phyloP scores from a whole-genome alignment of 2,113 vertebrate genomes.

The Carassius auratus region DNA sequence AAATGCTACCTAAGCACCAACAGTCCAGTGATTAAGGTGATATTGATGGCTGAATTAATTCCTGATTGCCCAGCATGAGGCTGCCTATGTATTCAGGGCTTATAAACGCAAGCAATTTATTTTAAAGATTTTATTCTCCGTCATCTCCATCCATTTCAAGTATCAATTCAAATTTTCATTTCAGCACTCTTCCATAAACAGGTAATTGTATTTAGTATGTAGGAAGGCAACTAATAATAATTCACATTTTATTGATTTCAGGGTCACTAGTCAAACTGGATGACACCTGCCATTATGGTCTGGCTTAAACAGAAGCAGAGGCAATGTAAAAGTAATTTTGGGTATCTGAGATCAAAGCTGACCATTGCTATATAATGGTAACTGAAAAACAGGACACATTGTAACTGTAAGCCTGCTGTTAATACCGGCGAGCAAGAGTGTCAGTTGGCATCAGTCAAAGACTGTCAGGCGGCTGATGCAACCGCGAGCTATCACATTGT shows the following conservation, averaged over 20 bases:
- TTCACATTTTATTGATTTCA: constrained; percentile 30
- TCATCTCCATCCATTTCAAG: not conserved
- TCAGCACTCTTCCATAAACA: not conserved
- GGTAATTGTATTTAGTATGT: constrained; percentile 17
- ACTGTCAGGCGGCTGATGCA: constrained; percentile 52
- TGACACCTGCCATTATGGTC: constrained; percentile 1
- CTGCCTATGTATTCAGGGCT: constrained; percentile 6
- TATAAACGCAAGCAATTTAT: constrained; percentile 47
- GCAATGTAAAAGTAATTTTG: not conserved
- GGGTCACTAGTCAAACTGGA: constrained; percentile 21
- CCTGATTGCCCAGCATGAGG: constrained; percentile 46
- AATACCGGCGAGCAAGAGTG: constrained; percentile 44
- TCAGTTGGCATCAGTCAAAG: constrained; percentile 54
- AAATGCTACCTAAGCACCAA: constrained; percentile 48
- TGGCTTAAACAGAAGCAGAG: not conserved
- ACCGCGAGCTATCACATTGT: constrained; percentile 54
- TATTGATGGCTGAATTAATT: constrained; percentile 64
- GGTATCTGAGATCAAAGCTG: constrained; percentile 46
- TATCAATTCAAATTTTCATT: not conserved
- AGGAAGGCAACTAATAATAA: constrained; percentile 17
- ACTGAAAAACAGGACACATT: constrained; percentile 55
- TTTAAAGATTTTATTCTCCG: not conserved
- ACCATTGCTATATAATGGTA: constrained; percentile 37
- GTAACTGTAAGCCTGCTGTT: constrained; percentile 45
- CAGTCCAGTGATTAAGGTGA: constrained; percentile 62